Conservation (phyloP, 2,113 vertebrate genomes). For the Tachysurus fulvidraco region DNA sequence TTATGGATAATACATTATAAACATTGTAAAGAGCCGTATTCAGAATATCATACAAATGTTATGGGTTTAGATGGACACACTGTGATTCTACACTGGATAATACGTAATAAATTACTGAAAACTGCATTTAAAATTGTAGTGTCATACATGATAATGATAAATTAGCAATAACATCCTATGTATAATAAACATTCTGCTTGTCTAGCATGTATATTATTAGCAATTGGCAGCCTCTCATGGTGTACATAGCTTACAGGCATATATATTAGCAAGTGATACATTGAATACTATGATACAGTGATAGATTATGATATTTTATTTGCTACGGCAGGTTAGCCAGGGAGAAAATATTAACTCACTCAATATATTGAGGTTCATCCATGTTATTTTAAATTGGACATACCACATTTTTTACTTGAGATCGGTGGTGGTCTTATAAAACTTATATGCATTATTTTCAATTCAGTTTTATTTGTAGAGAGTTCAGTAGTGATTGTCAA, state of each 20-base stretch:
- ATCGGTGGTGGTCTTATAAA: not conserved
- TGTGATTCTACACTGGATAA: not conserved
- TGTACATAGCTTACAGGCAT: not conserved
- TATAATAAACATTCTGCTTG: not conserved
- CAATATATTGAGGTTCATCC: not conserved
- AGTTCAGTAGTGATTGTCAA: not conserved
- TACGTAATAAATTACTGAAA: not conserved
- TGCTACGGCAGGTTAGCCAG: not conserved
- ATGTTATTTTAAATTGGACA: not conserved
- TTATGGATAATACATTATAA: not conserved
- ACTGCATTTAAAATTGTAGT: not conserved
- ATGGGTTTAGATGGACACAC: not conserved
- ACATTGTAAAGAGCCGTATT: not conserved
- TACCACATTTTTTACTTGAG: not conserved
- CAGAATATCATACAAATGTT: not conserved
- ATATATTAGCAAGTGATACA: not conserved
- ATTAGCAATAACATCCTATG: not conserved
- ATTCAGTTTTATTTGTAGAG: constrained; percentile 1
- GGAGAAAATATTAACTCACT: not conserved
- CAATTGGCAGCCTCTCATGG: not conserved
- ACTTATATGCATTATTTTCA: not conserved
- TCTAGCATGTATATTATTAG: not conserved
- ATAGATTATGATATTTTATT: not conserved
- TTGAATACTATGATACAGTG: not conserved
- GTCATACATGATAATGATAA: not conserved